Evolutionary conservation across 2,797 vertebrate species (phyloP), one percentile per base, ranked within the genome.

Genomic region (Phoebastria nigripes): DNA sequence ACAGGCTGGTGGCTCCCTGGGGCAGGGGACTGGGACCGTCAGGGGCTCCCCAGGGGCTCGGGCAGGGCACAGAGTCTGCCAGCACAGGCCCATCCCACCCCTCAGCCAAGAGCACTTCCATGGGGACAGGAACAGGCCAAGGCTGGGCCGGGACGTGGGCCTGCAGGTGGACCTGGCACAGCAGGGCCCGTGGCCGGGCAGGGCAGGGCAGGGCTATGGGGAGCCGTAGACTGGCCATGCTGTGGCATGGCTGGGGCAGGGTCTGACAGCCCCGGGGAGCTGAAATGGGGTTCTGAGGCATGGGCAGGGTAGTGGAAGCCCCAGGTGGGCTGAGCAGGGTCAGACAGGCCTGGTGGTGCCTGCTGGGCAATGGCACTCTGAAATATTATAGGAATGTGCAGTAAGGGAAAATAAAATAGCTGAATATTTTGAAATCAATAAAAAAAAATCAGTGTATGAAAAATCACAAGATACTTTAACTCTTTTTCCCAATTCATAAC

Each of bases 11-110:
- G 21, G 17, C 21, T 72, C 29, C 39, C 39, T 35, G 25, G 5
- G 9, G 21, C 35, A 3, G 4, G 42, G 37, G 15, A 37, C 37
- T n/a, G 65, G 13, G 8, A 55, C 25, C 1, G 1, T 39, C 24
- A 6, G 35, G 5, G 26, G 2, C 11, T 33, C 18, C 8, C 6
- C 17, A 26, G 26, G 6, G 8, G 3, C 58, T 49, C 0, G 2
- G 14, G 9, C 42, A 47, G 22, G 28, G 12, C n/a, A 25, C 47
- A 52, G 13, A 17, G 4, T 26, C 17, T 62, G 35, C 26, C 42
- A 63, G 33, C 37, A 63, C 1, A 4, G 29, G 8, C 19, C 14
- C 14, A 26, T 29, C 28, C 11, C 28, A 56, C 5, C 6, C 25
- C 26, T 24, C 12, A 29, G 8, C 12, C 21, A 35, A 28, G 15